phyloP scores from a whole-genome alignment of 2,888 invertebrate species.

The Phlogophora meticulosa region DNA sequence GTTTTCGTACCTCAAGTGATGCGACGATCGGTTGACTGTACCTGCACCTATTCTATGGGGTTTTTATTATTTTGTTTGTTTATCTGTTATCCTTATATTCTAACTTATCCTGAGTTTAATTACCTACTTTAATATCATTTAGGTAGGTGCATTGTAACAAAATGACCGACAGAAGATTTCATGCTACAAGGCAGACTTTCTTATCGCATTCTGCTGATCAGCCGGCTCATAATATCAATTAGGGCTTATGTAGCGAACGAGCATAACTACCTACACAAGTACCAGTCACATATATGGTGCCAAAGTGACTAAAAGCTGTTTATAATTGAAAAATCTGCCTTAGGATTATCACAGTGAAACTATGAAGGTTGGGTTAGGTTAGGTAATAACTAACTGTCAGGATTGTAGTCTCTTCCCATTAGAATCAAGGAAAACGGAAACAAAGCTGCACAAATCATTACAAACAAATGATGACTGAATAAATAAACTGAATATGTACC shows the following conservation, averaged over 20 bases:
- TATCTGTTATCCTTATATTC: neutral
- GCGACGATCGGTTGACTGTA: neutral
- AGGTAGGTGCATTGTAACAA: neutral
- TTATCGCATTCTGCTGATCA: slow-evolving; percentile 31
- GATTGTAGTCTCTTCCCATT: slow-evolving; percentile 17
- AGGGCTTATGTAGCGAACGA: slow-evolving; percentile 37
- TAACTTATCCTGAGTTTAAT: neutral
- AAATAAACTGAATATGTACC: slow-evolving; percentile 21
- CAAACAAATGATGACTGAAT: slow-evolving; percentile 36
- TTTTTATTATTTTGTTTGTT: neutral
- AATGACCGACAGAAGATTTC: slow-evolving; percentile 11
- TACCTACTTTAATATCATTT: neutral
- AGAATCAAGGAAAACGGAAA: slow-evolving; percentile 46
- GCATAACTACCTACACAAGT: slow-evolving; percentile 21
- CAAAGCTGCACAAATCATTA: slow-evolving; percentile 25
- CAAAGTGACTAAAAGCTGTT: slow-evolving; percentile 68
- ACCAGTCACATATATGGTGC: slow-evolving; percentile 64
- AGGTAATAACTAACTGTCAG: neutral
- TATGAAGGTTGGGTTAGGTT: slow-evolving; percentile 4
- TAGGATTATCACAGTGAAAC: slow-evolving; percentile 32
- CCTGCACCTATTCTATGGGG: neutral
- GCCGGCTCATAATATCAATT: slow-evolving; percentile 51
- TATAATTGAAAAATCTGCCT: slow-evolving; percentile 56
- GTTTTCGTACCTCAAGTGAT: neutral
- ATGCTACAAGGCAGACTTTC: slow-evolving; percentile 7